phyloP scores from a whole-genome alignment of 2,797 vertebrate genomes.

The Thamnophis elegans region DNA sequence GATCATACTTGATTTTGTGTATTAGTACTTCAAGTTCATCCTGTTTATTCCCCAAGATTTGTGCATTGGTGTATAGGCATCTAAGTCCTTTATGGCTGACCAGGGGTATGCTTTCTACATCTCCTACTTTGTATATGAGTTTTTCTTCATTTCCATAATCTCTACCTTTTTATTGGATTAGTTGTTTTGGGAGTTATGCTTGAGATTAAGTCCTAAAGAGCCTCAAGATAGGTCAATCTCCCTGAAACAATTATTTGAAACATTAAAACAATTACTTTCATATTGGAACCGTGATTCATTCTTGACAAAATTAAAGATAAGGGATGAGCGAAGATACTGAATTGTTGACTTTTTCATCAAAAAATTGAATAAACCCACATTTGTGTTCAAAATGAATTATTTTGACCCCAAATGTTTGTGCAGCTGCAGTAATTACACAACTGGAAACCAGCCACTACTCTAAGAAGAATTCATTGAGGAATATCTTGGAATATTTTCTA shows the following conservation, averaged over 20 bases:
- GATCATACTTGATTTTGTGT: neutral
- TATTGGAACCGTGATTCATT: constrained; percentile 18
- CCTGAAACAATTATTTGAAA: neutral
- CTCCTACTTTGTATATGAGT: neutral
- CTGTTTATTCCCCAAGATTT: neutral
- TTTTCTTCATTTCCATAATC: neutral
- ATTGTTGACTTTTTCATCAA: neutral
- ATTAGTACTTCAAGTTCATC: neutral
- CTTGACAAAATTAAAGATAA: neutral
- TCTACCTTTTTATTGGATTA: neutral
- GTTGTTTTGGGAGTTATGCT: neutral
- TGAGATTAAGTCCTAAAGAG: neutral
- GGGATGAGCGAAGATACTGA: neutral
- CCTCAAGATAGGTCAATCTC: neutral
- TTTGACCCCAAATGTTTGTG: neutral
- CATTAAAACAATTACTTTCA: constrained; percentile 23
- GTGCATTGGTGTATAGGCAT: neutral
- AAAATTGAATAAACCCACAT: neutral
- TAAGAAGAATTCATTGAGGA: neutral
- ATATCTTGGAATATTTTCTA: neutral
- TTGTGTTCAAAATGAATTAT: constrained; percentile 14
- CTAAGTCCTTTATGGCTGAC: neutral
- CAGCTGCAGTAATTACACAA: neutral
- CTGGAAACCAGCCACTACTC: neutral
- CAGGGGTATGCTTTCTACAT: neutral